Base-by-base conservation (phyloP, 2,888 invertebrate genomes). In the Halictus quadricinctus region DNA sequence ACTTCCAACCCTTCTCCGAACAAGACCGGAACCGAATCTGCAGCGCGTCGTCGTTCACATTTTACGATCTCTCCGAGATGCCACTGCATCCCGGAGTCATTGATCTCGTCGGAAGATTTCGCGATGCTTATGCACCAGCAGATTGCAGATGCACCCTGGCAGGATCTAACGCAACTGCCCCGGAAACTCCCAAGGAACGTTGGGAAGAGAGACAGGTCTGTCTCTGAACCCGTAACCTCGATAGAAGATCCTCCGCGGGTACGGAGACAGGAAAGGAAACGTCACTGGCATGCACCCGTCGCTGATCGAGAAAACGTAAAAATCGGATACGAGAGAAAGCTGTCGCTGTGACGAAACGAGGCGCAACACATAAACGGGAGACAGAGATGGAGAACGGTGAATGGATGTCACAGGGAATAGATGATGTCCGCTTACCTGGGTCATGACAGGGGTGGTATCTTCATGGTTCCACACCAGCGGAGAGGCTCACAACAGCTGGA, bases 401-500 rank as follows among this genome's bases (percentile, higher is more conserved):
- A 75, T 13, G 12, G 21, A 29, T 29, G 21, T 54, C 21, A 15
- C 25, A 13, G 21, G 25, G 41, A 36, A 29, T 66, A 18, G 36
- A n/a, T 18, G 58, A 48, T 43, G 15, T 36, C 73, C 64, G 66
- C 90, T 76, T 90, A 93, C 93, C 92, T 93, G 89, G 88, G 92
- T 92, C 93, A 93, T 91, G 91, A 91, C 83, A 89, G 85, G 87
- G 88, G 87, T 79, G 87, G 90, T 84, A 88, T 90, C 88, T 90
- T 92, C 92, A 92, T 93, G 90, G 91, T 92, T 88, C 82, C 60
- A 79, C 60, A 79, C 1, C 36, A 76, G 83, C 54, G 70, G 76
- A 72, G 84, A 64, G 48, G 75, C 73, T 84, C 81, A 69, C 76
- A 76, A 81, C 73, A 69, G 76, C 76, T 85, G 79, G 81, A 41